phyloP scores from a whole-genome alignment of 2,888 invertebrate species.

The Cantharis lateralis region DNA sequence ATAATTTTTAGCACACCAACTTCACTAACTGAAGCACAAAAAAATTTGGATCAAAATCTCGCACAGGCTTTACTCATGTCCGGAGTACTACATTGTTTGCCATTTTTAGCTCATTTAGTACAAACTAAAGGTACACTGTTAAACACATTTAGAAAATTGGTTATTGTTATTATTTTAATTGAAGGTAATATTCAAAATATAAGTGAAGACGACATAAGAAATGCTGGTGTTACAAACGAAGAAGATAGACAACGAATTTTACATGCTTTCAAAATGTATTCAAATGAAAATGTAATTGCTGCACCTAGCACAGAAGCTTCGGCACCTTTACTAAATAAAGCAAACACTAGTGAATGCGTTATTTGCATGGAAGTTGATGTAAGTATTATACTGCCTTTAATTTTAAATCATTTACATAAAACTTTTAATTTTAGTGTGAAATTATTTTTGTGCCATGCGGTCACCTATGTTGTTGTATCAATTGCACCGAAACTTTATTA shows the following conservation, averaged over 20 bases:
- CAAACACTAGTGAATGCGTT: slow-evolving; percentile 73
- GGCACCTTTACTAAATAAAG: slow-evolving; percentile 42
- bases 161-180: not conserved
- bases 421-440: slow-evolving; percentile 64
- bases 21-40: slow-evolving; percentile 65
- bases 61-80: slow-evolving; percentile 72
- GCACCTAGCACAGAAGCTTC: slow-evolving; percentile 42
- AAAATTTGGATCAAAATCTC: slow-evolving; percentile 67
- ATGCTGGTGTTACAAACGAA: slow-evolving; percentile 62
- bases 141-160: not conserved
- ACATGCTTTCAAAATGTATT: slow-evolving; percentile 66
- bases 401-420: slow-evolving; percentile 8
- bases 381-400: slow-evolving; percentile 43
- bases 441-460: slow-evolving; percentile 87
- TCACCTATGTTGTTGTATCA: slow-evolving; percentile 80
- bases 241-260: slow-evolving; percentile 66
- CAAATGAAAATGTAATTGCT: slow-evolving; percentile 43
- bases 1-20: slow-evolving; percentile 59
- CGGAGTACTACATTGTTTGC: slow-evolving; percentile 76
- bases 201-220: slow-evolving; percentile 61
- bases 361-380: slow-evolving; percentile 79
- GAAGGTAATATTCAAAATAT: slow-evolving; percentile 44
- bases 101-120: slow-evolving; percentile 69
- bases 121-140: slow-evolving; percentile 57
- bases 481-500: slow-evolving; percentile 66